Evolutionary conservation across 53 echinoderm and acorn worm genomes (phyloP), one percentile per base, ranked within the genome.

Genomic region (Temnopleurus reevesii): DNA sequence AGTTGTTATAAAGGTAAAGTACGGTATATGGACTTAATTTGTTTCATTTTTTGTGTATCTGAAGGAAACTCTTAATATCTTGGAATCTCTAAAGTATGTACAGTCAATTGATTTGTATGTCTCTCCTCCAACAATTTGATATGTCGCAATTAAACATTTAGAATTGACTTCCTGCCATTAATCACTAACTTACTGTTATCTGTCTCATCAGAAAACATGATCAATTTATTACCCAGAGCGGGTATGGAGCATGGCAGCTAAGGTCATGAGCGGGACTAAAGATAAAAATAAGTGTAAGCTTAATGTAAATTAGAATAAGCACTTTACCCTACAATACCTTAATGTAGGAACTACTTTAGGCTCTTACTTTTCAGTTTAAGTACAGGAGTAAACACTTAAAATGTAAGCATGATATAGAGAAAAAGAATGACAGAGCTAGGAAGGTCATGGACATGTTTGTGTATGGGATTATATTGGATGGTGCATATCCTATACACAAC

Each of bases 181-280:
- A 77, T 77, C 18, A 77, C 9, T 9, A 46, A 45, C 77, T 79
- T 79, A 49, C 46, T 49, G 43, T 45, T 77, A 77, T 77, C 77
- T 43, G 44, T 45, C 77, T 45, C 19, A 77, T 77, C 77, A 77
- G 49, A 49, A 47, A 79, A 79, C 79, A 46, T 79, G 79, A 47
- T 79, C 47, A 49, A 79, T 46, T 79, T 79, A 49, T 28, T 46
- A 47, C 12, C 12, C 28, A 17, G 46, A 79, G 46, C 47, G 46
- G 23, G 53, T 46, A 49, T 79, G 28, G 49, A 29, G 27, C 71
- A 79, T 79, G 79, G 46, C 46, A 49, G 24, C 45, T 35, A 79
- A 79, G 79, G 79, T 49, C 29, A 27, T 47, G 27, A 47, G 23
- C 43, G 71, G 41, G 71, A 71, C 71, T 38, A n/a, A 63, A 71